Conservation (phyloP, 2,888 invertebrate species). For the Leucoptera coffeella region DNA sequence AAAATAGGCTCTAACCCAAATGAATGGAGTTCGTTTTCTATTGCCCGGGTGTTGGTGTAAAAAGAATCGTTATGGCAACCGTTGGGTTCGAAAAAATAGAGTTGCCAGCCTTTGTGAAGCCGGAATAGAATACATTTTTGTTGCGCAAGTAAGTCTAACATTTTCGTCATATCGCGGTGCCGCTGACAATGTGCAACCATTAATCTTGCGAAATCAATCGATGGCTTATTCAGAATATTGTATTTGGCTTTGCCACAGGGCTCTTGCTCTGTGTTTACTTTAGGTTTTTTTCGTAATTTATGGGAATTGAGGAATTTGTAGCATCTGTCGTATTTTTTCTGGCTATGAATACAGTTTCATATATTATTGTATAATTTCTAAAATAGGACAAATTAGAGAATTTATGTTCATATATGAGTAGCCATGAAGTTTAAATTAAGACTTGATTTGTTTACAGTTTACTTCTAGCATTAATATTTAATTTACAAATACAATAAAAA, state of each 20-base stretch:
- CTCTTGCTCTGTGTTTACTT: constrained; percentile 45
- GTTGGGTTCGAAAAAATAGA: too few relatives aligned
- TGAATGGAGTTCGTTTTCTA: constrained; percentile 8
- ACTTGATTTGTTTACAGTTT: too few relatives aligned
- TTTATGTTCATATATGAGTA: too few relatives aligned
- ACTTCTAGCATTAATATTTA: too few relatives aligned
- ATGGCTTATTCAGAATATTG: constrained; percentile 52
- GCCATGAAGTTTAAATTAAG: too few relatives aligned
- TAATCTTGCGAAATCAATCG: constrained; percentile 55
- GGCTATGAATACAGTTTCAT: too few relatives aligned
- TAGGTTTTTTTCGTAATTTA: constrained; percentile 47
- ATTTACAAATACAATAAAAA: too few relatives aligned
- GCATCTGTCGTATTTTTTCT: constrained; percentile 46
- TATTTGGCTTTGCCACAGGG: constrained; percentile 44
- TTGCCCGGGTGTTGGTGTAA: too few relatives aligned
- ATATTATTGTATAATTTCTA: too few relatives aligned
- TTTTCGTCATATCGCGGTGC: constrained; percentile 11
- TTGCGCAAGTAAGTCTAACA: constrained; percentile 20
- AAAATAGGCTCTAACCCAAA: background rate
- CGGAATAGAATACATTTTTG: constrained; percentile 27
- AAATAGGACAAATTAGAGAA: too few relatives aligned
- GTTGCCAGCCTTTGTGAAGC: constrained; percentile 20
- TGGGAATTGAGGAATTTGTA: constrained; percentile 18
- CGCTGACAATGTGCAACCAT: constrained; percentile 50
- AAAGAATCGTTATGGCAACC: too few relatives aligned